Base-by-base conservation (phyloP, 2,797 vertebrate genomes). In the Mus spretus region DNA sequence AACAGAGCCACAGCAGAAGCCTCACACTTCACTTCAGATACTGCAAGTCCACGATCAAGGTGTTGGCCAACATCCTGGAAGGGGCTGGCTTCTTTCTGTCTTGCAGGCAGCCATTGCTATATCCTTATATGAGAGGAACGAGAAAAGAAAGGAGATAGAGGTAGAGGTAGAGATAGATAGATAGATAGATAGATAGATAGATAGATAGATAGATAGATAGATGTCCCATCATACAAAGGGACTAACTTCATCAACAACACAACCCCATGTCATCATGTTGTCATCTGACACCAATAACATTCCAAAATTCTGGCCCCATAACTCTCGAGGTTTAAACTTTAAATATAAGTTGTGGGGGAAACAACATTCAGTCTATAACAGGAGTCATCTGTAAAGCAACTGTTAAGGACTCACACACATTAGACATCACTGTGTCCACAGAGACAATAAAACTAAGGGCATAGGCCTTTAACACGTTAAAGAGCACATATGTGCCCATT, bases 401-500 rank as follows among this genome's bases (percentile, higher is more conserved):
- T 74, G 40, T 13, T 47, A 92, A 91, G 80, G 65, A 78, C 24
- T 74, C 34, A 15, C 37, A 40, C 65, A 92, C n/a, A 22, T 47
- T 28, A 31, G 31, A 13, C 50, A 53, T 86, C 44, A 65, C 65
- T 44, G 13, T 57, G 81, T 34, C 77, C 84, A 55, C 26, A 70
- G 59, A 40, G 37, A 59, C 44, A 44, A 67, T 53, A 77, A 94
- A 82, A 59, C 37, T 40, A 85, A 96, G 47, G 34, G 79, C 82
- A 90, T 31, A 83, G 28, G 40, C 14, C 28, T 17, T 17, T 34
- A 59, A 37, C 89, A 44, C 28, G 78, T 34, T 44, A 70, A 95
- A 53, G 34, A 26, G 3, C 3, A 37, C 26, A 4, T 84, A 31
- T 72, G 22, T 67, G 55, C 3, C 7, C 53, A 57, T 61, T 82